Evolutionary conservation across 2,797 vertebrate species (phyloP).

Genomic region (Rhyacichthys aspro): DNA sequence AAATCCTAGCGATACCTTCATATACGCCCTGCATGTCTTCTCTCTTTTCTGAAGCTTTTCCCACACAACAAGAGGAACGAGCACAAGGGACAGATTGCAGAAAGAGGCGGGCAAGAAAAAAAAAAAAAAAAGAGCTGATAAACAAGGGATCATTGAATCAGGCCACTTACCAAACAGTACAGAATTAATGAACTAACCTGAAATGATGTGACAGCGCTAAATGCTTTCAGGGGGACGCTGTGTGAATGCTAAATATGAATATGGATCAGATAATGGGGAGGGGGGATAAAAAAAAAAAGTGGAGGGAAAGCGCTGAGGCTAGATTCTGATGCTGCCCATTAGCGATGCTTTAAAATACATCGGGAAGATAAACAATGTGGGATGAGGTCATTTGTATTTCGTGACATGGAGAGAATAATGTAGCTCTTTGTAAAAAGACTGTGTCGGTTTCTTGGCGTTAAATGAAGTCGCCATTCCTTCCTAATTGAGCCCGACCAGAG

Average conservation of each 20-base stretch:
- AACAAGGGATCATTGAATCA: slow-evolving; percentile 58
- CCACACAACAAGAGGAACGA: slow-evolving; percentile 66
- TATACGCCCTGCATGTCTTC: slow-evolving; percentile 99
- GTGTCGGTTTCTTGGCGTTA: slow-evolving; percentile 43
- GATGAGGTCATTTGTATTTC: slow-evolving; percentile 69
- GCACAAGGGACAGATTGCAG: slow-evolving; percentile 65
- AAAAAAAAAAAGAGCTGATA: slow-evolving; percentile 32
- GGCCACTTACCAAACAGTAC: slow-evolving; percentile 61
- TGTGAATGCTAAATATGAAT: slow-evolving; percentile 55
- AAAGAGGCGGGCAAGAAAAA: slow-evolving; percentile 33
- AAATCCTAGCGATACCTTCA: slow-evolving; percentile 92
- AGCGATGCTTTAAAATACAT: slow-evolving; percentile 69
- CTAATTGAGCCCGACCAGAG: slow-evolving; percentile 42
- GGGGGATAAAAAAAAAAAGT: slow-evolving; percentile 45
- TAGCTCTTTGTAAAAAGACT: slow-evolving; percentile 36
- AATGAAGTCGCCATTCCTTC: slow-evolving; percentile 35
- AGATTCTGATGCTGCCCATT: slow-evolving; percentile 63
- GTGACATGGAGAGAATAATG: slow-evolving; percentile 57
- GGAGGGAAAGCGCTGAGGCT: slow-evolving; percentile 53
- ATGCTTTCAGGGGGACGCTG: slow-evolving; percentile 23
- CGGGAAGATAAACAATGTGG: slow-evolving; percentile 66
- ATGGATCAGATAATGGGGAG: slow-evolving; percentile 54
- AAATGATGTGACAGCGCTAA: slow-evolving; percentile 45
- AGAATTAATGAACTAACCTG: slow-evolving; percentile 46
- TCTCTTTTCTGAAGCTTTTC: slow-evolving; percentile 99